phyloP scores from a whole-genome alignment of 2,888 invertebrate genomes.

The Lycocerus yunnanus region DNA sequence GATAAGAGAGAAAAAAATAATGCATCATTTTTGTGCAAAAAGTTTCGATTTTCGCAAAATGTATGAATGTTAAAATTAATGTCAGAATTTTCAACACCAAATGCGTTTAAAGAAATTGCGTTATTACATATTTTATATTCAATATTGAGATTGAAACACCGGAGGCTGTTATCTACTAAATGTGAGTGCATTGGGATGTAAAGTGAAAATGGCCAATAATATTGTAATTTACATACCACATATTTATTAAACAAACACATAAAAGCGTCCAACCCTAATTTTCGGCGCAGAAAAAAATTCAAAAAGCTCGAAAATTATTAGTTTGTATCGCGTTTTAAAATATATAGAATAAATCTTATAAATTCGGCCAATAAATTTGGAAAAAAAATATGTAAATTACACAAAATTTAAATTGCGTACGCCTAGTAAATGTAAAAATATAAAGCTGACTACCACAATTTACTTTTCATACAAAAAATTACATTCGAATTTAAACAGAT shows the following conservation, averaged over 20 bases:
- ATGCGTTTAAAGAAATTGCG: neutral
- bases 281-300: neutral
- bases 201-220: neutral
- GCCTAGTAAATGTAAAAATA: slow-evolving; percentile 6
- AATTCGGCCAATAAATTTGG: neutral
- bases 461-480: slow-evolving; percentile 22
- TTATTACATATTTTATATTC: neutral
- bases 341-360: neutral
- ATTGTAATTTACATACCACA: neutral
- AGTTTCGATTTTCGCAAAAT: no score
- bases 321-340: neutral
- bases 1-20: no score
- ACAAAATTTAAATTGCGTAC: slow-evolving; percentile 8
- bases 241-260: neutral
- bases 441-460: slow-evolving; percentile 6
- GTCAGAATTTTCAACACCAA: neutral
- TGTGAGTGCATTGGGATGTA: neutral
- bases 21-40: no score
- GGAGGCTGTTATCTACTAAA: neutral
- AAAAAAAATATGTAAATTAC: slow-evolving; percentile 13
- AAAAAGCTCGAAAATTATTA: neutral
- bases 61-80: no score
- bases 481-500: slow-evolving; percentile 23
- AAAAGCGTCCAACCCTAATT: neutral
- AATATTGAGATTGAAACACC: neutral